Conservation (phyloP, 2,888 invertebrate genomes). For the Minunthozetes semirufus region DNA sequence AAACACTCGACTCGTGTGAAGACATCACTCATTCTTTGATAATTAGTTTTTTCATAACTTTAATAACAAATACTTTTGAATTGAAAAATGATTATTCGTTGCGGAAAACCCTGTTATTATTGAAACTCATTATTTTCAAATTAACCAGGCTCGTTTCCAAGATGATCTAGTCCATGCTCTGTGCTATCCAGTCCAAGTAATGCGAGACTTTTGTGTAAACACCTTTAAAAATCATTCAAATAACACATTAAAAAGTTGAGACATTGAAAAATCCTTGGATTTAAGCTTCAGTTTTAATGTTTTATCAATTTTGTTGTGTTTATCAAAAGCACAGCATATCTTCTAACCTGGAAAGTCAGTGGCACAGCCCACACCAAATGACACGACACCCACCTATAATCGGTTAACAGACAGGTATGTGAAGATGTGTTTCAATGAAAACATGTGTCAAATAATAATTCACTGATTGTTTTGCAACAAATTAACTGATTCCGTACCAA, state of each 20-base stretch:
- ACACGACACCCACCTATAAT: conserved; percentile 25
- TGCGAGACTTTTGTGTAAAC: conserved; percentile 13
- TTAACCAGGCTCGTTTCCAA: neutral
- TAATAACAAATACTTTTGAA: too few species aligned
- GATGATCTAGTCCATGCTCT: neutral
- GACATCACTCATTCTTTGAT: too few species aligned
- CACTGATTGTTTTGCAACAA: neutral
- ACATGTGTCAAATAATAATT: neutral
- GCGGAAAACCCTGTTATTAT: neutral
- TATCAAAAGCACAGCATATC: neutral
- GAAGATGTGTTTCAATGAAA: neutral
- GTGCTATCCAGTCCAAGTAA: neutral
- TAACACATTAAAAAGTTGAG: neutral
- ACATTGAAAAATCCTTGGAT: neutral
- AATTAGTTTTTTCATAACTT: too few species aligned
- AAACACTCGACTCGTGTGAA: too few species aligned
- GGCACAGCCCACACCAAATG: conserved; percentile 34
- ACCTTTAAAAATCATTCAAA: neutral
- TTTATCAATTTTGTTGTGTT: neutral
- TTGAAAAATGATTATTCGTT: neutral
- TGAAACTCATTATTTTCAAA: neutral
- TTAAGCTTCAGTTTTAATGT: neutral
- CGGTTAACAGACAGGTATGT: neutral
- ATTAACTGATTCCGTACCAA: neutral
- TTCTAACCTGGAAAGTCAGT: conserved; percentile 32